Evolutionary conservation across 2,888 invertebrate species (phyloP), one percentile per base, ranked within the genome.

Genomic region (Drosophila peninsularis): DNA sequence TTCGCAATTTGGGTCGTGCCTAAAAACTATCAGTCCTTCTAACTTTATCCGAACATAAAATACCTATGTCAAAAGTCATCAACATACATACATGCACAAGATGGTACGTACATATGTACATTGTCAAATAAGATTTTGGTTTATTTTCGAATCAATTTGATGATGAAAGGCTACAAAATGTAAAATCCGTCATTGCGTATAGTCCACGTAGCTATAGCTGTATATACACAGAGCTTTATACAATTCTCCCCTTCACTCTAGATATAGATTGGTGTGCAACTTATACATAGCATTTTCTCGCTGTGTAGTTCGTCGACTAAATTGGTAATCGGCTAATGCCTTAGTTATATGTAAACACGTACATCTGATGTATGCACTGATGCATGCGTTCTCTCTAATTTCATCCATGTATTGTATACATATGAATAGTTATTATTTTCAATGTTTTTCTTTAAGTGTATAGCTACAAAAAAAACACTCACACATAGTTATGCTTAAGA

Each of bases 11-110:
- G 41, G 41, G 17, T 24, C 36, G 36, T 58, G 67, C 67, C 77
- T 78, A 78, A 78, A 80, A 67, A 63, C 77, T 78, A 78, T 78
- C 77, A 78, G 77, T 78, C 78, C 77, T 61, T 80, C 70, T 79
- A 34, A 21, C 50, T 47, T 30, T 13, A 17, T 66, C 44, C 66
- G 30, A 62, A 63, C 47, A 50, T 14, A 50, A 24, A 42, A 69
- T 5, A 19, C 34, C 1, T 37, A 14, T 37, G 36, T 41, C 24
- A 41, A 56, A 49, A 39, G 21, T 63, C 42, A 44, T 49, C 37
- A 36, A 64, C 56, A 57, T 50, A 41, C 54, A 17, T 17, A 30
- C 7, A 36, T 19, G 2, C 7, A 21, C 3, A 24, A 30, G 4
- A 6, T 30, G 6, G 24, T 13, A 14, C 14, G 6, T 7, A 14